Percentiles rank a stretch among this genome's conserved stretches.
Conservation (phyloP, 2,113 vertebrate genomes). For the Plotosus lineatus region DNA sequence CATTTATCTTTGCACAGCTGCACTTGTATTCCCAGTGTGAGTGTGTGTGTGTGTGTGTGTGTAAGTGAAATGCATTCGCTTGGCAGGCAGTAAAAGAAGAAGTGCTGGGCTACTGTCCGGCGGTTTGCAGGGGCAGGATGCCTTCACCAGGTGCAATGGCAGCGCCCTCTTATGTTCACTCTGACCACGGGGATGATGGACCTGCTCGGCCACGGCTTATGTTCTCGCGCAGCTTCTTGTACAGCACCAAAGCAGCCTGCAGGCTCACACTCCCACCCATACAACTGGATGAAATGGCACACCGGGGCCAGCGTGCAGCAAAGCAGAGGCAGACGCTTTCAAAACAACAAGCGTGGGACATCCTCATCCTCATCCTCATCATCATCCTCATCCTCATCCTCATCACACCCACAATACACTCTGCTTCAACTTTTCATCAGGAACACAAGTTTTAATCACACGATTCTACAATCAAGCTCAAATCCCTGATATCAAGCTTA, state of each 20-base stretch:
- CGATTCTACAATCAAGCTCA: not conserved
- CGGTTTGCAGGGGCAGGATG: conserved; percentile 67
- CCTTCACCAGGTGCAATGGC: conserved; percentile 79
- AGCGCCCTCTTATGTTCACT: conserved; percentile 86
- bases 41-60: too few species aligned
- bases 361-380: not conserved
- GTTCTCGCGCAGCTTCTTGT: not conserved
- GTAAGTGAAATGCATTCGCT: conserved; percentile 31
- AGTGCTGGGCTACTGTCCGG: conserved; percentile 60
- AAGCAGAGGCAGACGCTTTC: not conserved
- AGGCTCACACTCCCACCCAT: not conserved
- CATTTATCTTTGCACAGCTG: too few species aligned
- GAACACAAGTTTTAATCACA: not conserved
- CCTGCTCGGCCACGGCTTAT: conserved; percentile 48
- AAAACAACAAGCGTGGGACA: not conserved
- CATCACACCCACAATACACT: not conserved
- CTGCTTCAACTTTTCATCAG: not conserved
- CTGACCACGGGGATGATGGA: conserved; percentile 73
- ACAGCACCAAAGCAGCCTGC: not conserved
- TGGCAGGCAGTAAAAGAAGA: conserved; percentile 18
- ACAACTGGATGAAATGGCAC: not conserved
- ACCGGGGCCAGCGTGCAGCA: not conserved
- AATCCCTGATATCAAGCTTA: not conserved
- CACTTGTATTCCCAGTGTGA: too few species aligned
- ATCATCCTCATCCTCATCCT: not conserved